Percentiles rank a stretch among this genome's conserved stretches.
Evolutionary conservation across 1,140 invertebrate genomes (phyloP).

Genomic region (Propsilocerus akamusi): DNA sequence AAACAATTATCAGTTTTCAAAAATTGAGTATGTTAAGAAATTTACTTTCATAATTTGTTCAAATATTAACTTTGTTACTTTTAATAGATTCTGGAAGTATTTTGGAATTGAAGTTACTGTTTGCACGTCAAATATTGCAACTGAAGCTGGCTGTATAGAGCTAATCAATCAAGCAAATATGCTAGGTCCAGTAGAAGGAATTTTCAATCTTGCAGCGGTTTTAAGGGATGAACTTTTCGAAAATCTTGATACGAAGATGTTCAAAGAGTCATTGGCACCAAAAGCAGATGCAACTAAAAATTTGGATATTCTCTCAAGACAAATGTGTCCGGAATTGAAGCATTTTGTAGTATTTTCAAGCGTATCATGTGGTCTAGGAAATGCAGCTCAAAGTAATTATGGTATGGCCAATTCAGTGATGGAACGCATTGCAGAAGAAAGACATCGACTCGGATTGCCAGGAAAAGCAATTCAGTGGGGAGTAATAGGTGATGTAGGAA

Average conservation of each 20-base stretch:
- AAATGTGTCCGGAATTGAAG: too few relatives aligned
- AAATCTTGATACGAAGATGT: slow-evolving; percentile 31
- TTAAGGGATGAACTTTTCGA: slow-evolving; percentile 23
- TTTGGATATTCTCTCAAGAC: slow-evolving; percentile 31
- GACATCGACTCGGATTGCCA: slow-evolving; percentile 28
- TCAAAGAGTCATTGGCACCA: too few relatives aligned
- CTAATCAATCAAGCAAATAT: slow-evolving; percentile 34
- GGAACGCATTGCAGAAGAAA: slow-evolving; percentile 38
- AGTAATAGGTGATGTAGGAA: slow-evolving; percentile 42
- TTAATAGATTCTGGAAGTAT: background rate
- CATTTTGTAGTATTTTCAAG: too few relatives aligned
- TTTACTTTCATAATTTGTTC: background rate
- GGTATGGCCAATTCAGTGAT: too few relatives aligned
- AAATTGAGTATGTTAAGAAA: slow-evolving; percentile 24
- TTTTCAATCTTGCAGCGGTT: too few relatives aligned
- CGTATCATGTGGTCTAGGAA: slow-evolving; percentile 63
- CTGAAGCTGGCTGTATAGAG: slow-evolving; percentile 25
- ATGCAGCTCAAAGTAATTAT: slow-evolving; percentile 65
- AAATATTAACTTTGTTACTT: background rate
- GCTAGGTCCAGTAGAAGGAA: slow-evolving; percentile 43
- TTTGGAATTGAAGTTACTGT: slow-evolving; percentile 18
- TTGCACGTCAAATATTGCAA: slow-evolving; percentile 25
- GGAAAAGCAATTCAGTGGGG: slow-evolving; percentile 40
- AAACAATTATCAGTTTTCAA: slow-evolving; percentile 50
- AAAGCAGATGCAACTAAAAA: slow-evolving; percentile 33